Conservation (phyloP, 2,888 invertebrate genomes). For the Vesta saturnalis region DNA sequence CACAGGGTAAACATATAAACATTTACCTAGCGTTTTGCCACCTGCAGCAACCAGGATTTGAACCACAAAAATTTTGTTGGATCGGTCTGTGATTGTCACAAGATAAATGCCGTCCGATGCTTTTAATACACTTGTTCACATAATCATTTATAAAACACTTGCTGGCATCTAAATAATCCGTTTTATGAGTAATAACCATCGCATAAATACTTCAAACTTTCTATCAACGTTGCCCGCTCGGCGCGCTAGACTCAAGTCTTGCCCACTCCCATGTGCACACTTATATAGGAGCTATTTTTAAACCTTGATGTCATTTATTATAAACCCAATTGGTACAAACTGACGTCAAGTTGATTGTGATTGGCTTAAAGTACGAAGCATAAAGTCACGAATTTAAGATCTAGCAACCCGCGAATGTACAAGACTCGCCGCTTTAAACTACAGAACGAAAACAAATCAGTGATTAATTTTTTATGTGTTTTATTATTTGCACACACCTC, state of each 20-base stretch:
- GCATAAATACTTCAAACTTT: conserved; percentile 54
- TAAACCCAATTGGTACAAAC: conserved; percentile 49
- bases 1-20: conserved; percentile 45
- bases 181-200: conserved; percentile 58
- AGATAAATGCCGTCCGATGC: conserved; percentile 51
- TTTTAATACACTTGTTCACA: conserved; percentile 52
- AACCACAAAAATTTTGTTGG: conserved; percentile 49
- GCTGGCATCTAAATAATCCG: conserved; percentile 52
- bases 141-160: conserved; percentile 52
- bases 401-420: conserved; percentile 51
- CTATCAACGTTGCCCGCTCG: conserved; percentile 52
- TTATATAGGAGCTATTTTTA: conserved; percentile 59
- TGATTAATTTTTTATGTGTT: conserved; percentile 43
- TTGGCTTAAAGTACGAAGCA: conserved; percentile 50
- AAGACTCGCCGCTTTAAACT: conserved; percentile 44
- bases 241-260: conserved; percentile 59
- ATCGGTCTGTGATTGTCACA: conserved; percentile 49
- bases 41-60: conserved; percentile 56
- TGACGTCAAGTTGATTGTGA: conserved; percentile 53
- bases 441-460: conserved; percentile 51
- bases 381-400: conserved; percentile 52
- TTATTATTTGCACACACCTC: conserved; percentile 21
- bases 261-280: conserved; percentile 56
- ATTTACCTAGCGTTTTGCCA: conserved; percentile 60
- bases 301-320: conserved; percentile 55